A percentile compares a stretch with the other conserved stretches of the same genome.
Conservation (phyloP, 1,140 invertebrate genomes). For the Zaprionus nigranus region DNA sequence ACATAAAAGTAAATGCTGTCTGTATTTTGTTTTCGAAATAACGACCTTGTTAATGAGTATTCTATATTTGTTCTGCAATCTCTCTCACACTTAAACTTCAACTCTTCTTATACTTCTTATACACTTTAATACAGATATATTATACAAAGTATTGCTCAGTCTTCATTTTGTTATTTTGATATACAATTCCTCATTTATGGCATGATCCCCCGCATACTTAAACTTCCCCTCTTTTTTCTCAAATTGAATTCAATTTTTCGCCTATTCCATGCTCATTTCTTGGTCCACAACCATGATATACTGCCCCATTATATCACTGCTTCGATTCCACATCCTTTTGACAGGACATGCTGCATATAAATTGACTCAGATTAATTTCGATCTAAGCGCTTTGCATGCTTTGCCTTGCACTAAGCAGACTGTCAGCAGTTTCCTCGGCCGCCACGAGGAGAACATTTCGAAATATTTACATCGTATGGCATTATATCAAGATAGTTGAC, state of each 20-base stretch:
- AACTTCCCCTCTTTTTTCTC: not conserved
- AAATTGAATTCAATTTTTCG: not conserved
- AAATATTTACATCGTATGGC: slow-evolving; percentile 30
- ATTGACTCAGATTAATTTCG: slow-evolving; percentile 18
- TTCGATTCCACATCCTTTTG: not conserved
- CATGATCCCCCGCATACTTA: not conserved
- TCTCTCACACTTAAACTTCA: no score
- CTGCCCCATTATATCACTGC: slow-evolving; percentile 14
- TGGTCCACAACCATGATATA: not conserved
- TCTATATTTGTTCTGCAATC: no score
- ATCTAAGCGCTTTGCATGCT: not conserved
- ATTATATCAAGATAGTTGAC: slow-evolving; percentile 30
- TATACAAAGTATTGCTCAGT: no score
- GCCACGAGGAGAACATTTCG: slow-evolving; percentile 1
- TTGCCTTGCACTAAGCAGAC: slow-evolving; percentile 13
- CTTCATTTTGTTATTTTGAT: no score
- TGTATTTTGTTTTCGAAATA: no score
- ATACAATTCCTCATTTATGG: not conserved
- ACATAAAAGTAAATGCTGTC: no score
- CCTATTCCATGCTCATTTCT: not conserved
- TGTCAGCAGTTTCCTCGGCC: slow-evolving; percentile 21
- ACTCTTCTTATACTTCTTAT: no score
- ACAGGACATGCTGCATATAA: slow-evolving; percentile 5
- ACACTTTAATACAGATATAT: no score
- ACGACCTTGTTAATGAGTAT: no score